A percentile compares a stretch with the other conserved stretches of the same genome.
Conservation (phyloP, 2,113 vertebrate genomes). For the Oceanites oceanicus region DNA sequence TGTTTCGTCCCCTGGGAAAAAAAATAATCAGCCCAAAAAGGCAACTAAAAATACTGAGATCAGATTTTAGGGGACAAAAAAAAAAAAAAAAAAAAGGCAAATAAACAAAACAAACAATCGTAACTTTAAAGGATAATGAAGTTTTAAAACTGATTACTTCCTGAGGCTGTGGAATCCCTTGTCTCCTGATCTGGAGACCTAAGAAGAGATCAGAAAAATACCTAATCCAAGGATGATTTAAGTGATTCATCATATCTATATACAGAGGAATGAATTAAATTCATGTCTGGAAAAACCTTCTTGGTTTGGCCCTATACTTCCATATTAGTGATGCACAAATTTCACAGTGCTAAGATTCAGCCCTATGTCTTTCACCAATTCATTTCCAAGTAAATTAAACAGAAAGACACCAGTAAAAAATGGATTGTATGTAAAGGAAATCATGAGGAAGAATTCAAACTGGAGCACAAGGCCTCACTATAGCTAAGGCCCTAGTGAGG, state of each 20-base stretch:
- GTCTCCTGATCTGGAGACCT: background rate
- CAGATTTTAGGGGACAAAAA: background rate
- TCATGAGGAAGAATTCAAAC: background rate
- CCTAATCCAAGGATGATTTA: background rate
- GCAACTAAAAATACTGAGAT: background rate
- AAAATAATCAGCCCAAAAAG: background rate
- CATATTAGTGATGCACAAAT: background rate
- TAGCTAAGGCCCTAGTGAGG: background rate
- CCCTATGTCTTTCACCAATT: background rate
- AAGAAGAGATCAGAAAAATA: background rate
- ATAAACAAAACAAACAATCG: background rate
- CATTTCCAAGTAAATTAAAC: background rate
- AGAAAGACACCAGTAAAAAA: background rate
- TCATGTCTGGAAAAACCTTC: background rate
- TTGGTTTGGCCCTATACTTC: background rate
- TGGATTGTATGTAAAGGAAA: background rate
- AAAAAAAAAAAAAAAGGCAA: background rate
- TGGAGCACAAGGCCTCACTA: background rate
- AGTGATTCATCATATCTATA: background rate
- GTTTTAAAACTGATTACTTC: background rate
- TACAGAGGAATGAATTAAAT: background rate
- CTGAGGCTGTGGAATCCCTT: background rate
- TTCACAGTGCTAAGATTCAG: background rate
- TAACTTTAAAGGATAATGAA: background rate
- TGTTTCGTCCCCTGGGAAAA: background rate